Base-by-base conservation (phyloP, 2,888 invertebrate species). In the Holacanthella duospinosa region DNA sequence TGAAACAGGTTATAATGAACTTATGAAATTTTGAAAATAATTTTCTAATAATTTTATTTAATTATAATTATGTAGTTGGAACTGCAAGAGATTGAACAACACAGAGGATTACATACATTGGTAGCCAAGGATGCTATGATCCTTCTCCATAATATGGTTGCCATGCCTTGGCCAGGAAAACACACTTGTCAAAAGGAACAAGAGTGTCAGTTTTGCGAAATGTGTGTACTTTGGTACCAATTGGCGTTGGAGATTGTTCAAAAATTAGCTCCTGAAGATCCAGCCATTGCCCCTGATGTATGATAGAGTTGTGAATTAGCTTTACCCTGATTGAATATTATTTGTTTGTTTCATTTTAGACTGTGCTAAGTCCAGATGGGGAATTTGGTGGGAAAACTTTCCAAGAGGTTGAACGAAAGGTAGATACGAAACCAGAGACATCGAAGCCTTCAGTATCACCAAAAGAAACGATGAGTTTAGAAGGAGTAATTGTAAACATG, bases 141-240 rank as follows among this genome's bases (percentile, higher is more conserved):
- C 60, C 78, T 92, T 43, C 78, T 92, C 70, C 86, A 87, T 73
- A 83, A 84, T 69, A 89, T 89, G 83, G 82, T 91, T 44, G 84
- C 86, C 3, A 73, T 75, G 60, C 84, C 85, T 25, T 87, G 89
- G 83, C 83, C 84, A 64, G 86, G 85, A 24, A 81, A 82, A 4
- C 82, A 80, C 75, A 77, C 77, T 1, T 84, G 82, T 72, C 78
- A 75, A n/a, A 73, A 80, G 74, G 73, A 80, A 74, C 77, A 78
- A 71, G 93, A 93, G 76, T 97, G 96, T 75, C 84, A 86, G 60
- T 91, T 89, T 76, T 97, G 96, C 78, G 93, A 94, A 76, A 88
- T 93, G 62, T 86, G 89, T 29, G 89, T 93, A 36, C 87, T 94
- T 79, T 95, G 95, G 89, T 93, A 95, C 78, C 95, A 94, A 77